Evolutionary conservation across 2,797 vertebrate species (phyloP).

Genomic region (Tympanoctomys barrerae): DNA sequence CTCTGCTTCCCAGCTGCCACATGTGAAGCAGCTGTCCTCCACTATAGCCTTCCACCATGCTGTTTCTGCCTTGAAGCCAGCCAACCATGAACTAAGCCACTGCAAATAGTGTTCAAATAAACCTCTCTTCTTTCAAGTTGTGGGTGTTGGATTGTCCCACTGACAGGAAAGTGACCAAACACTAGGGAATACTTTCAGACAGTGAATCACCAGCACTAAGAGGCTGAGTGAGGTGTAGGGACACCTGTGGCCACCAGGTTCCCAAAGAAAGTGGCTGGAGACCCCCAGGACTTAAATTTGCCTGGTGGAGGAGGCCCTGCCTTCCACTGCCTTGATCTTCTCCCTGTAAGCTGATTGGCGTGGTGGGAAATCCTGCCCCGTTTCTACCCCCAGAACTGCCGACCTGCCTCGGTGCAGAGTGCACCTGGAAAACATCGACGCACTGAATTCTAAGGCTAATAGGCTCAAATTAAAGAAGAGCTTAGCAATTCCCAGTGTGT

Average conservation of each 20-base stretch:
- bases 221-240: neutral
- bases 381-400: fast-evolving
- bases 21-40: neutral
- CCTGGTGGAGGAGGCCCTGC: neutral
- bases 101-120: neutral
- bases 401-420: neutral
- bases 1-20: neutral
- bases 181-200: neutral
- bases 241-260: neutral
- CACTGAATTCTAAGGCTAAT: too few species aligned
- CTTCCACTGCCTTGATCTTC: fast-evolving
- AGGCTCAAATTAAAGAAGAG: neutral
- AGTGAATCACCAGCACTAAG: neutral
- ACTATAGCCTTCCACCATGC: neutral
- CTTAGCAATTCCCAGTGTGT: neutral
- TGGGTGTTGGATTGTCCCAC: neutral
- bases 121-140: neutral
- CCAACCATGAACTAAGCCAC: neutral
- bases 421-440: neutral
- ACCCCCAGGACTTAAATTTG: fast-evolving
- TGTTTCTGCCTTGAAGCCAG: neutral
- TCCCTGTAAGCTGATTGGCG: fast-evolving
- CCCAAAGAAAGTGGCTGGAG: fast-evolving
- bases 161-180: neutral
- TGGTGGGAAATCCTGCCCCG: fast-evolving